Conservation (phyloP, 2,888 invertebrate genomes). For the Lumbricus terrestris region DNA sequence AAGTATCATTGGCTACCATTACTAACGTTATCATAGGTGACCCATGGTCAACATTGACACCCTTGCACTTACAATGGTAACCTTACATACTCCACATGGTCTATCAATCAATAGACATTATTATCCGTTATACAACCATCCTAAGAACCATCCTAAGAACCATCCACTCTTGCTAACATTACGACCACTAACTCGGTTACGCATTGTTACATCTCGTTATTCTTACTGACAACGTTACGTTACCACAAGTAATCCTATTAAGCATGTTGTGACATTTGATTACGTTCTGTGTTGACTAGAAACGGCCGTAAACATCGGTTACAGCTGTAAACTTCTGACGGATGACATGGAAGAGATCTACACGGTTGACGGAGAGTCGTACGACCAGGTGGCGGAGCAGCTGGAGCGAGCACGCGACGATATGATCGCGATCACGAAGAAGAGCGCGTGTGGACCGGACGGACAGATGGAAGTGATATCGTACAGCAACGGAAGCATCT, state of each 20-base stretch:
- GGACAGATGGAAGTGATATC: constrained; percentile 19
- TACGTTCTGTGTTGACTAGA: constrained; percentile 65
- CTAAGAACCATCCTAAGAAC: too few relatives aligned
- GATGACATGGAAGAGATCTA: constrained; percentile 39
- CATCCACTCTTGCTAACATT: too few relatives aligned
- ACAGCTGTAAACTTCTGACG: constrained; percentile 92
- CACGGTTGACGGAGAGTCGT: constrained; percentile 36
- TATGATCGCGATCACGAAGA: constrained; percentile 34
- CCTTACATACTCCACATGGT: too few relatives aligned
- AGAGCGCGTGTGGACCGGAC: neutral
- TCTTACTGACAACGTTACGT: neutral
- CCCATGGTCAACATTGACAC: too few relatives aligned
- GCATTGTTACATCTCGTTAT: neutral
- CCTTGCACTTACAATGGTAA: too few relatives aligned
- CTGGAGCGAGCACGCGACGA: constrained; percentile 46
- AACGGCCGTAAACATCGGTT: constrained; percentile 98
- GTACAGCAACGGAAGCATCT: constrained; percentile 17
- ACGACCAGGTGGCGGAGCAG: constrained; percentile 55
- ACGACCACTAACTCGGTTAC: neutral
- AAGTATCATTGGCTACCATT: too few relatives aligned
- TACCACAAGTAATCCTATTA: neutral
- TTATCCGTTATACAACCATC: too few relatives aligned
- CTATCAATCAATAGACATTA: too few relatives aligned
- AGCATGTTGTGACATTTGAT: neutral
- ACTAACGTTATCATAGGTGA: too few relatives aligned